Base-by-base conservation (phyloP, 2,888 invertebrate species). In the Hanleya hanleyi region DNA sequence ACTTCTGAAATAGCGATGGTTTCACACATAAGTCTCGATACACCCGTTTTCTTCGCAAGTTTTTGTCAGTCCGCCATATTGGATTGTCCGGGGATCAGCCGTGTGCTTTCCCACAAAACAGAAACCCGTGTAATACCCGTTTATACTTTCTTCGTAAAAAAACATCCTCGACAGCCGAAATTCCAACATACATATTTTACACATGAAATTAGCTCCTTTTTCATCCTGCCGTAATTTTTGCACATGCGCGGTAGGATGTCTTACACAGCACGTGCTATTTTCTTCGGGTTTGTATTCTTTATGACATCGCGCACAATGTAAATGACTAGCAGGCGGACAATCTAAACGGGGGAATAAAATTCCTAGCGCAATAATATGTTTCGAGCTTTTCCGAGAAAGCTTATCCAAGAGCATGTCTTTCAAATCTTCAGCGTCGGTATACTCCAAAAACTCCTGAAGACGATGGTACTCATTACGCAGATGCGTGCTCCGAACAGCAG, bases 11-110 rank as follows among this genome's bases (percentile, higher is more conserved):
- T n/a, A n/a, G n/a, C n/a, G n/a, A n/a, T 33, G 22, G 22, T n/a
- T 35, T 68, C 68, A 68, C 36, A 68, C 68, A 22, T 68, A 68
- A 51, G 51, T 51, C 37, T 68, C 68, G 9, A 68, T 51, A 29
- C 68, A 68, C 3, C 68, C 68, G 12, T 29, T 51, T n/a, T 68
- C 68, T n/a, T 68, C 68, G 51, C 68, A 68, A 32, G 68, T 68
- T 18, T 51, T 68, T 9, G 68, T 57, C 1, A 36, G 36, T 6
- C 5, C 37, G 18, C 68, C 68, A 36, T 68, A 68, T 33, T 37
- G 50, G 1, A 68, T 57, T 0, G 38, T 22, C 15, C 68, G 35
- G 5, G 68, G 51, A 22, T 68, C 68, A 36, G 22, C 51, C 15
- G 68, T 68, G 36, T 68, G 68, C 18, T 51, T 50, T 0, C 68